phyloP scores from a whole-genome alignment of 2,113 vertebrate genomes.

The Apodemus speciosus region DNA sequence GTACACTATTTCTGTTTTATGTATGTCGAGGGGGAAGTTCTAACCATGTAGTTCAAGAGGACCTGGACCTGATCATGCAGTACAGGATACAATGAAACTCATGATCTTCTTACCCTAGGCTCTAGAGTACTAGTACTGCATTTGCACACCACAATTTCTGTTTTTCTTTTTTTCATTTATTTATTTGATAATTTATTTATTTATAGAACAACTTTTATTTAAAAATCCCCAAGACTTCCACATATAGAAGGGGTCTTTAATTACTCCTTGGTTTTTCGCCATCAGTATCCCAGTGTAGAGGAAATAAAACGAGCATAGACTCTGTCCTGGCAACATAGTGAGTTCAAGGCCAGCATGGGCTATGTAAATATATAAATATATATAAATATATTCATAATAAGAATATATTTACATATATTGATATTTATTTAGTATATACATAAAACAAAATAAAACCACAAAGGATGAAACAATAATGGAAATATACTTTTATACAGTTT shows the following conservation, averaged over 20 bases:
- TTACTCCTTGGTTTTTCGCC: background rate
- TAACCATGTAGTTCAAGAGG: too few relatives aligned
- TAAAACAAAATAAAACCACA: background rate
- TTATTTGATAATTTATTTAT: too few relatives aligned
- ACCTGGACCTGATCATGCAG: background rate
- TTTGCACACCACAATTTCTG: background rate
- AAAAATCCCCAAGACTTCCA: background rate
- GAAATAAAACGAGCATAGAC: background rate
- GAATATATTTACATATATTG: background rate
- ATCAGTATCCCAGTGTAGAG: background rate
- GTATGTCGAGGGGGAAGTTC: background rate
- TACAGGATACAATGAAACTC: too few relatives aligned
- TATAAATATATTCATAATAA: background rate
- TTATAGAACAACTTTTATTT: background rate
- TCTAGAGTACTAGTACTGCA: background rate
- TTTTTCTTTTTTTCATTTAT: too few relatives aligned
- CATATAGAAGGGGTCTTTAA: background rate
- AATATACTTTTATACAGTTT: background rate
- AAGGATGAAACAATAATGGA: background rate
- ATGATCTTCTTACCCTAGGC: too few relatives aligned
- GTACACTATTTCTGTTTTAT: background rate
- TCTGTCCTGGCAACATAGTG: background rate
- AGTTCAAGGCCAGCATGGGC: background rate
- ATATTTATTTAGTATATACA: background rate
- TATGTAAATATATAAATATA: too few relatives aligned